Conservation (phyloP, 2,888 invertebrate species). For the Troides aeacus region DNA sequence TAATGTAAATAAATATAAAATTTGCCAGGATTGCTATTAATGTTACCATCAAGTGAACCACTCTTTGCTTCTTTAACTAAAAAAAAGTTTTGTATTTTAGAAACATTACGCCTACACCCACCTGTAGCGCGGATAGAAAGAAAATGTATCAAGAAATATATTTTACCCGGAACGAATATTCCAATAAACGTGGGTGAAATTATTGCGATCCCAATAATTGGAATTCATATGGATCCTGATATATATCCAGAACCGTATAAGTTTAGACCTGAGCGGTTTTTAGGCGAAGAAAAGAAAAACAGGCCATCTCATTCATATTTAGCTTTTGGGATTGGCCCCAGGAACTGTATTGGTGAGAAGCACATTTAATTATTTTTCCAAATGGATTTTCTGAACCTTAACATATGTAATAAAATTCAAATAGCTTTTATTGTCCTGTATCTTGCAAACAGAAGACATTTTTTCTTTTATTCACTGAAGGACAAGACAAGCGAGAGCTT, state of each 20-base stretch:
- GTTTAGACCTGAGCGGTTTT: slow-evolving; percentile 78
- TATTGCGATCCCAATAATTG: slow-evolving; percentile 69
- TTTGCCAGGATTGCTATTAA: too few species aligned
- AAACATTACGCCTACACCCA: slow-evolving; percentile 81
- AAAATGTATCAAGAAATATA: slow-evolving; percentile 77
- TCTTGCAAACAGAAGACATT: too few species aligned
- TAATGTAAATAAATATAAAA: too few species aligned
- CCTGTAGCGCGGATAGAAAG: slow-evolving; percentile 77
- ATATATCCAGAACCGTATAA: slow-evolving; percentile 77
- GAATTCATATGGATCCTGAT: slow-evolving; percentile 77
- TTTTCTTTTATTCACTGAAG: too few species aligned
- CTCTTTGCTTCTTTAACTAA: too few species aligned
- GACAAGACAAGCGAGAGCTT: too few species aligned
- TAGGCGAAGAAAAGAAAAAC: slow-evolving; percentile 72
- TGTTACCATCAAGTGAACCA: too few species aligned
- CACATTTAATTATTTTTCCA: not conserved
- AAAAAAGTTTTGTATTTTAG: slow-evolving; percentile 51
- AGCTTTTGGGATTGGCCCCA: slow-evolving; percentile 77
- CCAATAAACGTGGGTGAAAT: slow-evolving; percentile 67
- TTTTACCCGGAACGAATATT: slow-evolving; percentile 68
- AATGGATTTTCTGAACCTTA: not conserved
- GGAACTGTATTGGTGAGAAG: slow-evolving; percentile 74
- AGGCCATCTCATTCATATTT: slow-evolving; percentile 73
- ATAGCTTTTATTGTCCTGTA: too few species aligned
- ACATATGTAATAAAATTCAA: too few species aligned